These are phyloP conservation scores for Acrossocheilus fasciatus DNA, from an alignment of 2,797 vertebrate genomes.

Conservation along the genomic window DNA sequence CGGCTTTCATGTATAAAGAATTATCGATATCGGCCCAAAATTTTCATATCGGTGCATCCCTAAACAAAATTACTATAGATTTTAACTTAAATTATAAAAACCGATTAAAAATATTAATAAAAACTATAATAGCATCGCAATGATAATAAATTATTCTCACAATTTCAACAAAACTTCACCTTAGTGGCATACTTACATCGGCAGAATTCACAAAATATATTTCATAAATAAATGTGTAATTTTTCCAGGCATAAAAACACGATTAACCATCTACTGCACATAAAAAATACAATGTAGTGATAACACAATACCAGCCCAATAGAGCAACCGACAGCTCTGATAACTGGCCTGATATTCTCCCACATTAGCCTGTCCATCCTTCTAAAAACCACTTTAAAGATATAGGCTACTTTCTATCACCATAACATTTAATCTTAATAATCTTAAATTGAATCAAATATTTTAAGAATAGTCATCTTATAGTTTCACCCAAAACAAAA, in stretches of 20 bases:
- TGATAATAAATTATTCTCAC: no score
- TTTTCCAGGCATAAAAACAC: neutral
- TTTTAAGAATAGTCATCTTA: neutral
- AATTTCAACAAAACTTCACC: neutral
- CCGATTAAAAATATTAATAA: neutral
- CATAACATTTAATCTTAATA: neutral
- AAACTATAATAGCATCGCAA: neutral
- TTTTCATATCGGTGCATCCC: no score
- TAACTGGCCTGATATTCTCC: neutral
- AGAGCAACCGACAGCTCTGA: neutral
- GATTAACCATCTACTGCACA: neutral
- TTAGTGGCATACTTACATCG: neutral
- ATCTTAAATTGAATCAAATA: neutral
- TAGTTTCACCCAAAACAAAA: neutral
- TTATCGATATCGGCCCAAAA: no score
- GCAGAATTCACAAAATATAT: neutral
- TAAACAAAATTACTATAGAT: no score
- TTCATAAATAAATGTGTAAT: neutral
- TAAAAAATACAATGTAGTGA: no score
- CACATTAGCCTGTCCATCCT: neutral
- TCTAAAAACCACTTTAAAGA: no score
- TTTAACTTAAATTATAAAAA: no score
- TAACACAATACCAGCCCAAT: no score
- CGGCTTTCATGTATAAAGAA: no score
- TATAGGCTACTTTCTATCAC: neutral